Percentiles rank a stretch among this genome's conserved stretches.
phyloP scores from a whole-genome alignment of 2,113 vertebrate genomes.

The Ginglymostoma cirratum region DNA sequence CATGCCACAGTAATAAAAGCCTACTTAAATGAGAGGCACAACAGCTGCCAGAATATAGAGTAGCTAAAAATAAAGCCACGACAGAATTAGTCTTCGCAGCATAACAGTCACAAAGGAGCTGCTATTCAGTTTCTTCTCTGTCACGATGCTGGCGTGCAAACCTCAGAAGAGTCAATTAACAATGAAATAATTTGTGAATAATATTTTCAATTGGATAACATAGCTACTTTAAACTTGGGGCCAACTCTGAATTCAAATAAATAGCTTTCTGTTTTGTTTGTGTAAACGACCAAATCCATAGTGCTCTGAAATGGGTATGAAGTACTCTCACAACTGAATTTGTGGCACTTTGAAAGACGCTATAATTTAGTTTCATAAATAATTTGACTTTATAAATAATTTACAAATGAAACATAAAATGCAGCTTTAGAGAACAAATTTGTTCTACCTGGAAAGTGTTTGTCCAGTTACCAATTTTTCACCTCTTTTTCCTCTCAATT shows the following conservation, averaged over 20 bases:
- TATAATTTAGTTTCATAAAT: neutral
- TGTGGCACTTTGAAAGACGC: constrained; percentile 44
- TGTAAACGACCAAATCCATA: neutral
- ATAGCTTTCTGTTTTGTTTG: neutral
- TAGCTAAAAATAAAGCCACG: constrained; percentile 56
- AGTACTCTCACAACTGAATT: constrained; percentile 53
- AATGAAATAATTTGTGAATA: constrained; percentile 27
- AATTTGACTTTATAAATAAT: neutral
- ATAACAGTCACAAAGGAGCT: constrained; percentile 42
- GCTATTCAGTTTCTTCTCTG: constrained; percentile 39
- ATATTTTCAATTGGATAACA: neutral
- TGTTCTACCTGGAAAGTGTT: no score
- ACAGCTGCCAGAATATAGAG: constrained; percentile 49
- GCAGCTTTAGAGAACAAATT: neutral
- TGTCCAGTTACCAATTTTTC: neutral
- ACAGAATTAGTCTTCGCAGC: constrained; percentile 44
- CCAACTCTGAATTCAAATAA: neutral
- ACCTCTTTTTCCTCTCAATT: neutral
- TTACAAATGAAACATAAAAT: neutral
- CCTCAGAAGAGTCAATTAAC: constrained; percentile 37
- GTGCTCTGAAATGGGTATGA: constrained; percentile 48
- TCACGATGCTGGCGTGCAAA: constrained; percentile 32
- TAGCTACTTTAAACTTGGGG: neutral
- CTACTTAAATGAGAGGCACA: constrained; percentile 48
- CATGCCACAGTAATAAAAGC: constrained; percentile 53